Percentiles rank a stretch among this genome's conserved stretches.
phyloP scores from a whole-genome alignment of 2,797 vertebrate genomes.

The Eulemur rubriventer region DNA sequence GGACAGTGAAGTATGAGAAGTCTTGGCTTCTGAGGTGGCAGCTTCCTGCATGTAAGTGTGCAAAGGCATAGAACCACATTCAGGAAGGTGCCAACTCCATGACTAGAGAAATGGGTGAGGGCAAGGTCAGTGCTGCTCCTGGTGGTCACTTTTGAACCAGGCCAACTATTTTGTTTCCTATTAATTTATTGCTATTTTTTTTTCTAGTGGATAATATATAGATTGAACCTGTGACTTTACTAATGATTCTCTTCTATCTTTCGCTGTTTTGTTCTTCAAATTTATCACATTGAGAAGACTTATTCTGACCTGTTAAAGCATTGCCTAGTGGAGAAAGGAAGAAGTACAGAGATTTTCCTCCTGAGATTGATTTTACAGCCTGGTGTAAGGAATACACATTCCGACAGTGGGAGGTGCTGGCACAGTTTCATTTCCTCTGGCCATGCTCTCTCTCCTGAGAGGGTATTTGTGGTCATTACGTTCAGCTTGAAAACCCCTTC shows the following conservation, averaged over 20 bases:
- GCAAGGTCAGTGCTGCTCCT: rapidly evolving
- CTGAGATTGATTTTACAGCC: not conserved
- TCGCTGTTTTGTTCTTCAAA: not conserved
- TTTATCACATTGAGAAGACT: not conserved
- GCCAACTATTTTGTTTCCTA: not conserved
- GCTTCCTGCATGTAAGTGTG: not conserved
- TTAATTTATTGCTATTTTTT: not conserved
- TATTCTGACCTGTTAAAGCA: not conserved
- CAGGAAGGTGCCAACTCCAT: not conserved
- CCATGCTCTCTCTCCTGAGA: not conserved
- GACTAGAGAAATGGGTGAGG: not conserved
- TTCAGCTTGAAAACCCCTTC: not conserved
- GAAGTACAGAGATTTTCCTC: not conserved
- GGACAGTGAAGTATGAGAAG: not conserved
- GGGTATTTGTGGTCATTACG: not conserved
- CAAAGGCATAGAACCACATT: not conserved
- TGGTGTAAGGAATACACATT: not conserved
- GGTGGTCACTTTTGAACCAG: not conserved
- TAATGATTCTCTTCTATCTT: not conserved
- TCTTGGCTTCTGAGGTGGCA: not conserved
- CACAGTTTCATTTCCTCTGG: not conserved
- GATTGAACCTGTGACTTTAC: not conserved
- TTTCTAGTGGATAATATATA: not conserved
- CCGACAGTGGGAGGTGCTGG: not conserved
- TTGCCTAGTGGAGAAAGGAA: not conserved